Percentiles rank a stretch among this genome's conserved stretches.
These are phyloP conservation scores for Alethe diademata DNA, from an alignment of 2,113 vertebrate genomes.

Conservation along the genomic window DNA sequence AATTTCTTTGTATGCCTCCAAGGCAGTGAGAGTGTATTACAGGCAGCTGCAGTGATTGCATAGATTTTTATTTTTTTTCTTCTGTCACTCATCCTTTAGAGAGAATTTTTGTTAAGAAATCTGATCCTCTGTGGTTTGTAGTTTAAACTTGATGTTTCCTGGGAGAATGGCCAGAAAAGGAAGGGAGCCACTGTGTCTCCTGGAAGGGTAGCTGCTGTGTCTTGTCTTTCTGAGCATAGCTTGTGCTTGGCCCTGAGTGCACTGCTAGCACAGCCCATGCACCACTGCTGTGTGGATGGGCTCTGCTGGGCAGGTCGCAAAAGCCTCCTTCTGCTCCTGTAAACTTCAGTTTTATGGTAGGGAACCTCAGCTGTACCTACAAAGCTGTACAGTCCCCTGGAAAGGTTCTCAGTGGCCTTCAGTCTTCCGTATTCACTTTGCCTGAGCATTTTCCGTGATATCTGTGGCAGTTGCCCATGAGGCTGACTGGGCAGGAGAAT, in stretches of 20 bases:
- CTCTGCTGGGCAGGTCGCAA: neutral
- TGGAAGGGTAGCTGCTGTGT: neutral
- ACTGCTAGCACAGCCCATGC: neutral
- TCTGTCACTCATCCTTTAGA: neutral
- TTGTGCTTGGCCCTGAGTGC: neutral
- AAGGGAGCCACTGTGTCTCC: neutral
- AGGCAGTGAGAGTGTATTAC: neutral
- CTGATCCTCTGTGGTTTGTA: neutral
- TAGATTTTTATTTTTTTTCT: neutral
- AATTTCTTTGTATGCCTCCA: slow-evolving; percentile 1
- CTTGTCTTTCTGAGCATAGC: neutral
- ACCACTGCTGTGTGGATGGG: neutral
- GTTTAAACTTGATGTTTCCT: neutral
- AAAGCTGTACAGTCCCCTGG: neutral
- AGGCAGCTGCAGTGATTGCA: neutral
- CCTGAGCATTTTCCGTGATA: neutral
- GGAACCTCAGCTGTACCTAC: neutral
- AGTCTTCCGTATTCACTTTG: neutral
- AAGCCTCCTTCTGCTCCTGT: neutral
- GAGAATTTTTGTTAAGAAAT: neutral
- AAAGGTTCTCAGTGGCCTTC: neutral
- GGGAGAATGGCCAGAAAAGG: neutral
- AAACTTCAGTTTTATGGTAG: neutral
- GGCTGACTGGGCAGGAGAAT: neutral
- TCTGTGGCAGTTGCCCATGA: neutral